Base-by-base conservation (phyloP, 1,140 invertebrate genomes). In the Polypedilum pembai region DNA sequence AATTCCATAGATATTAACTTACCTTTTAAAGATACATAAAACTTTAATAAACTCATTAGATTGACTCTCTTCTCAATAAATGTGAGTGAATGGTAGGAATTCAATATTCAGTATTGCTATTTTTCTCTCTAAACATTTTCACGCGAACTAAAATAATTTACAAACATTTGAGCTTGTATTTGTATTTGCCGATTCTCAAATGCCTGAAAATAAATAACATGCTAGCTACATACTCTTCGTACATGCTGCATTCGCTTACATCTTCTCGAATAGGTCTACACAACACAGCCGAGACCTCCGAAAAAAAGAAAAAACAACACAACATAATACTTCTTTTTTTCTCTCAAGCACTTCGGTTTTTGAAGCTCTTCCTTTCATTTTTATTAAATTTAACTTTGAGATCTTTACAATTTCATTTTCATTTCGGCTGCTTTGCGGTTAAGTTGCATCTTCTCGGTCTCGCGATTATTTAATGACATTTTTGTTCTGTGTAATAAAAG, bases 351-450 rank as follows among this genome's bases (percentile, higher is more conserved):
- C 45, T 56, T n/a, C 12, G 45, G 12, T 15, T 56, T n/a, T n/a
- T 4, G n/a, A 56, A 69, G 20, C 65, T 69, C 65, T 69, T 69
- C 65, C 65, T 69, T 69, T 69, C 65, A 69, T 69, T 69, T 69
- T 69, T 69, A 69, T 69, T 69, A 69, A n/a, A 69, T 69, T 69
- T 18, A 69, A 69, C 65, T 8, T 69, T 69, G 20, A 69, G 65
- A 69, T 69, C 20, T 69, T 69, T 69, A 69, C 65, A 69, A 69
- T 69, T 69, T 69, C 65, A 69, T 69, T 69, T 69, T 69, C 65
- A 69, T 69, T 69, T 69, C 65, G 65, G 20, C 65, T 69, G 65
- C 65, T 69, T 69, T 20, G 20, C 65, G 17, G 20, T 69, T 18
- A 69, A 69, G 65, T 69, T 69, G 65, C 65, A 56, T 56, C 45